Evolutionary conservation across 23 tunicate species (phyloP).

Genomic region (Corella eumyota): DNA sequence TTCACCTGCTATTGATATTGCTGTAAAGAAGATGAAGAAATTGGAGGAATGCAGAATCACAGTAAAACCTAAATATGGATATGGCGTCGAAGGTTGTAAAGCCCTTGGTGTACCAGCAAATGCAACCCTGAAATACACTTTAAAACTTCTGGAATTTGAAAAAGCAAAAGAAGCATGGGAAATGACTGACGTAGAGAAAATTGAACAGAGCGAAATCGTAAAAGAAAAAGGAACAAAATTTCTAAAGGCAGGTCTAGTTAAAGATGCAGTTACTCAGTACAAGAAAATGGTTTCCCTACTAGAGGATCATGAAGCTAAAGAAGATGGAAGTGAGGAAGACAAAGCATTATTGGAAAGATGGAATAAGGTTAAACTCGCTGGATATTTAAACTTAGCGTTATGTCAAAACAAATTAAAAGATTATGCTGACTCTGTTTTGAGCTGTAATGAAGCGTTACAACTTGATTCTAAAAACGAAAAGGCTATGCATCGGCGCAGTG

Average conservation of each 20-base stretch:
- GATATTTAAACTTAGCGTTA: conserved; percentile 52
- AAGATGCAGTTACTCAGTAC: conserved; percentile 22
- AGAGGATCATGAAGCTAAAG: conserved; percentile 43
- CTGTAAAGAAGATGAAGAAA: conserved; percentile 67
- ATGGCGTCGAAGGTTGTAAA: conserved; percentile 21
- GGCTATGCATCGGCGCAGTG: conserved; percentile 51
- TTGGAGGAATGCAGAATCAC: conserved; percentile 29
- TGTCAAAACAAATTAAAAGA: conserved; percentile 47
- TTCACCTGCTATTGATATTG: conserved; percentile 39
- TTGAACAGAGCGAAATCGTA: conserved; percentile 42
- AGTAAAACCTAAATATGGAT: conserved; percentile 57
- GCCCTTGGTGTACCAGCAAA: conserved; percentile 38
- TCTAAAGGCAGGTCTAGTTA: conserved; percentile 14
- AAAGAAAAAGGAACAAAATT: conserved; percentile 81
- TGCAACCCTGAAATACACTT: conserved; percentile 39
- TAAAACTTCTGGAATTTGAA: conserved; percentile 53
- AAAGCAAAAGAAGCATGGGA: conserved; percentile 88
- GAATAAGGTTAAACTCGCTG: conserved; percentile 59
- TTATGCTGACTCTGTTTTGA: conserved; percentile 23
- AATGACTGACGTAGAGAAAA: conserved; percentile 72
- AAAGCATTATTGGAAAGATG: conserved; percentile 22
- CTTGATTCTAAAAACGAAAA: conserved; percentile 69
- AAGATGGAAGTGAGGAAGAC: conserved; percentile 31
- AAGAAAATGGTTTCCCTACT: conserved; percentile 32
- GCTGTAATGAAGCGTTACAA: conserved; percentile 68